Conservation (phyloP, 2,113 vertebrate species). For the Asarcornis scutulata region DNA sequence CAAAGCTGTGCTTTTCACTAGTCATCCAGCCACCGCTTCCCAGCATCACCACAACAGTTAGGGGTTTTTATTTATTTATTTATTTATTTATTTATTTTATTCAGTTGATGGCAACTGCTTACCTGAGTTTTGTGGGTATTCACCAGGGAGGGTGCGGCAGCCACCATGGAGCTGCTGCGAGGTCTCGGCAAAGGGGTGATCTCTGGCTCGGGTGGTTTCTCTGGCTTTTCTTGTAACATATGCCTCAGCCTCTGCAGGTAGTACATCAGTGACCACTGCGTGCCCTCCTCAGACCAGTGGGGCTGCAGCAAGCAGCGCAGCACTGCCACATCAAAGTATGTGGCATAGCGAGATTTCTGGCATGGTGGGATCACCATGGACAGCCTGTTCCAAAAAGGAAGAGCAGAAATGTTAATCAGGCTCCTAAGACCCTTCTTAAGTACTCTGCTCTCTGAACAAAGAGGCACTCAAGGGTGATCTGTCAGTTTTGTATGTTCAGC, state of each 20-base stretch:
- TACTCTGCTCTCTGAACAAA: not conserved
- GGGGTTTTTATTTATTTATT: not conserved
- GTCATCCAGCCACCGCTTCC: not conserved
- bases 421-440: not conserved
- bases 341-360: constrained; percentile 92
- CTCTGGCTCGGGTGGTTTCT: constrained; percentile 85
- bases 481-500: not conserved
- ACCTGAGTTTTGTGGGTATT: constrained; percentile 99
- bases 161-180: constrained; percentile 98
- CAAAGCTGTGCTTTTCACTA: not conserved
- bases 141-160: constrained; percentile 92
- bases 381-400: constrained; percentile 57
- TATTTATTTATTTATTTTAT: not conserved
- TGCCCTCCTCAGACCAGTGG: constrained; percentile 96
- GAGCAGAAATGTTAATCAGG: not conserved
- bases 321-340: constrained; percentile 96
- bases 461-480: not conserved
- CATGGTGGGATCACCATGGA: constrained; percentile 82
- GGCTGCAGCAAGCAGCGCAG: constrained; percentile 96
- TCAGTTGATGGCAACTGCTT: not conserved
- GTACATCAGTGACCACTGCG: constrained; percentile 96
- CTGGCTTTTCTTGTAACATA: constrained; percentile 95
- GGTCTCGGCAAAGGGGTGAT: constrained; percentile 87
- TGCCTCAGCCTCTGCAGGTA: constrained; percentile 93
- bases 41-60: not conserved